Percentiles rank a stretch among this genome's conserved stretches.
These are phyloP conservation scores for Calidris pygmaea DNA, from an alignment of 2,113 vertebrate genomes.

Conservation along the genomic window DNA sequence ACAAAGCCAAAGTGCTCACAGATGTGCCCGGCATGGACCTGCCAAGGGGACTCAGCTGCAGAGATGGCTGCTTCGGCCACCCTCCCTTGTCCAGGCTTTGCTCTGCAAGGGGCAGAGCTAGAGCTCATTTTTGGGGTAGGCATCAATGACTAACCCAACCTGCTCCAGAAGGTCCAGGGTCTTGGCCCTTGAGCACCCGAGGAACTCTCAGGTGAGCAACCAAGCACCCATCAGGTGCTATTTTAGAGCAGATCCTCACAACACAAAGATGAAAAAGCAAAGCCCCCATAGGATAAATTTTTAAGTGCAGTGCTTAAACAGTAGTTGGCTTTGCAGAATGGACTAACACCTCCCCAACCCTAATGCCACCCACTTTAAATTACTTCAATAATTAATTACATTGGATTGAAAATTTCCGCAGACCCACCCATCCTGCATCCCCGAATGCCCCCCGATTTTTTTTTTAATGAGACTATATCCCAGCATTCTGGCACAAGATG, in stretches of 20 bases:
- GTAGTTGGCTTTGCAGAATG: not conserved
- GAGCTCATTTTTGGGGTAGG: not conserved
- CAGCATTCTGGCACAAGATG: not conserved
- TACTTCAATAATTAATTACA: not conserved
- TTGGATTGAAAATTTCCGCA: not conserved
- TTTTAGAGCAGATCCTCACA: not conserved
- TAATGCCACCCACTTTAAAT: accelerated
- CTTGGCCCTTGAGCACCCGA: not conserved
- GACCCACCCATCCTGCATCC: not conserved
- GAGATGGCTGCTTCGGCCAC: not conserved
- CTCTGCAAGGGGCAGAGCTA: not conserved
- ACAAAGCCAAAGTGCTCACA: constrained; percentile 46
- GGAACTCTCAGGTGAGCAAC: not conserved
- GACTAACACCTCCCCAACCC: not conserved
- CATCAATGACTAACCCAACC: not conserved
- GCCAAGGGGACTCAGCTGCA: constrained; percentile 54
- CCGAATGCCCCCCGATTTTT: not conserved
- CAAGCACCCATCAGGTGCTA: not conserved
- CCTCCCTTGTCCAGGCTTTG: not conserved
- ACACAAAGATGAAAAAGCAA: not conserved
- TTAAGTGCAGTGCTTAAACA: not conserved
- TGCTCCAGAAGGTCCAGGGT: not conserved
- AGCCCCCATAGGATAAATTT: not conserved
- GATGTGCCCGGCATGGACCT: not conserved
- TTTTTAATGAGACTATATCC: not conserved